A percentile compares a stretch with the other conserved stretches of the same genome.
phyloP scores from a whole-genome alignment of 2,113 vertebrate species.

The Rhabdornis inornatus region DNA sequence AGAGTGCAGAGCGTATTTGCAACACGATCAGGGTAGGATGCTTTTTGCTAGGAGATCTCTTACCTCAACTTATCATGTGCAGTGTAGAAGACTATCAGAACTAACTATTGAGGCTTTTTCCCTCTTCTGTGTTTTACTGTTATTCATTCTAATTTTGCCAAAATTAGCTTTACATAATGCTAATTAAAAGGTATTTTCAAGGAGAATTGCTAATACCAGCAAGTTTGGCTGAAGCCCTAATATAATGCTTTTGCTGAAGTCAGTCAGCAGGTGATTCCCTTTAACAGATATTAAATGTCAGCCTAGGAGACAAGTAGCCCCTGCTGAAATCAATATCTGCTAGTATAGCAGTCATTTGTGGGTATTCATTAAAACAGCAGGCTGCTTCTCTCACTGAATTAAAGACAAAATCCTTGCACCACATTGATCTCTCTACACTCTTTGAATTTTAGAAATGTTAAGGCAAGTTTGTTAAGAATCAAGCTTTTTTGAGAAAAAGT shows the following conservation, averaged over 20 bases:
- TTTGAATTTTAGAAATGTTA: not conserved
- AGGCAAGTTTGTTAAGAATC: not conserved
- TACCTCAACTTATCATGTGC: not conserved
- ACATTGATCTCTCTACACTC: not conserved
- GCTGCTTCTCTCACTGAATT: conserved; percentile 12
- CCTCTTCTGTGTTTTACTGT: not conserved
- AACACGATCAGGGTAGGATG: accelerated
- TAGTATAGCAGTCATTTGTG: not conserved
- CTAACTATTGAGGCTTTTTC: not conserved
- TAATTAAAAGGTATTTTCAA: not conserved
- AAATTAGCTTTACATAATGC: not conserved
- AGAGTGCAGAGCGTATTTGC: not conserved
- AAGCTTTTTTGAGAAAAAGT: not conserved
- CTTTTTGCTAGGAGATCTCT: not conserved
- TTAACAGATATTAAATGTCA: conserved; percentile 40
- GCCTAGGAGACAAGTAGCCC: not conserved
- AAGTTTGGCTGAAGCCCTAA: not conserved
- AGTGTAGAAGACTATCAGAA: not conserved
- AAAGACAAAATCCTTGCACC: not conserved
- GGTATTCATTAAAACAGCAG: conserved; percentile 45
- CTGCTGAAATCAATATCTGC: conserved; percentile 31
- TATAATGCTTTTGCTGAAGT: conserved; percentile 14
- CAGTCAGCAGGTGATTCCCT: not conserved
- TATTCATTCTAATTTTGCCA: not conserved
- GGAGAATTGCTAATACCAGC: not conserved